Base-by-base conservation (phyloP, 2,888 invertebrate genomes). In the Schizotus pectinicornis region DNA sequence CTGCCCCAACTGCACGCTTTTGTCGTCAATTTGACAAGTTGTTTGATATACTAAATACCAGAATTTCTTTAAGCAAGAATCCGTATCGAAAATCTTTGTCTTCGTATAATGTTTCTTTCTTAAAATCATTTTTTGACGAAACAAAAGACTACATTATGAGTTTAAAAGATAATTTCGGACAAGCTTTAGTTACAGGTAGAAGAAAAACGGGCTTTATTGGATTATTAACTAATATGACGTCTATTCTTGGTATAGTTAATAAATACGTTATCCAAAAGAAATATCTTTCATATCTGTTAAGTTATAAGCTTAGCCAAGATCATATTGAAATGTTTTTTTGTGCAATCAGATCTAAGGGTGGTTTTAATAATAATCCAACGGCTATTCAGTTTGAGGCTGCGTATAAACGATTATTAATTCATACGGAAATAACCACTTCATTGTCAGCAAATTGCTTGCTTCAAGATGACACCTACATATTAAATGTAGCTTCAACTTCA, bases 121-220 rank as follows among this genome's bases (percentile, higher is more conserved):
- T 50, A 36, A 43, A 39, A 32, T 6, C 35, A 8, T 56, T 62
- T 59, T 9, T 52, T 9, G 31, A 49, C 1, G 14, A 47, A 9
- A 32, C 49, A n/a, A 47, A 41, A n/a, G 7, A 30, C 2, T 59
- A 51, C 45, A 53, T 36, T 13, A 35, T 39, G 31, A n/a, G 38
- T 1, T 38, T 52, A 9, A 35, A 42, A 43, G 14, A 9, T 22
- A n/a, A 1, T 13, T 45, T 53, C 35, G 42, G 35, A 22, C 22
- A 22, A 9, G 7, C 22, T 12, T 9, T 43, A 7, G 49, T 57
- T 6, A 38, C 39, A 38, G 46, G 60, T 7, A 30, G 33, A 3
- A 38, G 63, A 31, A 60, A 60, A 53, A 61, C 60, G 6, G 56
- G 57, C 0, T 60, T 60, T 42, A 30, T 62, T 31, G 56, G 56